Base-by-base conservation (phyloP, 2,888 invertebrate species). In the Dasysyrphus albostriatus region DNA sequence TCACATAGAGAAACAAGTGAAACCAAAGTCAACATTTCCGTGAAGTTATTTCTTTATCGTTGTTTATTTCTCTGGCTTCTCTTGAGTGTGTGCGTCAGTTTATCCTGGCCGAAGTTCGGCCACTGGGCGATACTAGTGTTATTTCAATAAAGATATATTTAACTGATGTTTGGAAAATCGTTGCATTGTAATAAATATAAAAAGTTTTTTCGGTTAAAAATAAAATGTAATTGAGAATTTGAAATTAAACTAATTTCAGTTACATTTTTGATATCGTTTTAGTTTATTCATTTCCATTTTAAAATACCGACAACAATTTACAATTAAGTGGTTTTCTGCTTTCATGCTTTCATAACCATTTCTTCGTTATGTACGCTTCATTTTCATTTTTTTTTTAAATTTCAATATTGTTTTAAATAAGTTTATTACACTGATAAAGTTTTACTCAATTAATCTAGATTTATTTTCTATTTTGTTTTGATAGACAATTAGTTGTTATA, bases 261-360 rank as follows among this genome's bases (percentile, higher is more conserved):
- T 10, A 49, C 70, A 63, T 72, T 61, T 78, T 76, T 54, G 2
- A 39, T 81, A 51, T 61, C 47, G 10, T 75, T 77, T 32, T 58
- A 69, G 37, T 85, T 85, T 81, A 85, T 85, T 85, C 63, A 77
- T 82, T 82, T 77, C 14, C 82, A 77, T 82, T 82, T 82, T 69
- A 85, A 85, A 85, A 82, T 82, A 85, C 82, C 82, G 85, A 85
- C 85, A 85, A 73, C 82, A 82, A 82, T 85, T 78, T 82, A 82
- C 82, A 82, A 58, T 70, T 65, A 76, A 67, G 47, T 69, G 16
- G 14, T 51, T 65, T 58, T 37, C 42, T 82, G 19, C 29, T 75
- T 44, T 74, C 69, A 63, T 82, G 19, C 29, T 75, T 44, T 74
- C 69, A 63, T 54, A 70, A 58, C 65, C 44, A 44, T 79, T 37